phyloP scores from a whole-genome alignment of 2,888 invertebrate genomes.

The Callosobruchus maculatus region DNA sequence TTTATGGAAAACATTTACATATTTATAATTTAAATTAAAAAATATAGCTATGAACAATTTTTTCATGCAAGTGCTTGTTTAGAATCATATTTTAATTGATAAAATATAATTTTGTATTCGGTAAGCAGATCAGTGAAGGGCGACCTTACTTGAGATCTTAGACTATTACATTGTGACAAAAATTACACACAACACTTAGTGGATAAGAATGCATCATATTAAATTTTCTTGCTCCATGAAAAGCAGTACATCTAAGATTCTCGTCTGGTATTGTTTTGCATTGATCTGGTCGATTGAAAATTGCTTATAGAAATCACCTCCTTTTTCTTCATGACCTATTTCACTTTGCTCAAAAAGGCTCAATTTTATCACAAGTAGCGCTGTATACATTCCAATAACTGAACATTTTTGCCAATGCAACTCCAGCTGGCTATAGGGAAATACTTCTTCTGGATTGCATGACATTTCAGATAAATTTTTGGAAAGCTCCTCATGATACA shows the following conservation, averaged over 20 bases:
- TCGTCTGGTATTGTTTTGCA: background rate
- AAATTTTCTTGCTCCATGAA: background rate
- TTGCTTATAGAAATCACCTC: background rate
- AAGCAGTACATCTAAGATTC: background rate
- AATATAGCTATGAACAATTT: too few relatives aligned
- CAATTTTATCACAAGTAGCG: background rate
- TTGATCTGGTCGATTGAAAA: background rate
- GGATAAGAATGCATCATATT: background rate
- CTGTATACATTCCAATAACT: background rate
- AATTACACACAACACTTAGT: too few relatives aligned
- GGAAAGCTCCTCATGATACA: conserved; percentile 33
- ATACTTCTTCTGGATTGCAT: conserved; percentile 28
- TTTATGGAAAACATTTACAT: too few relatives aligned
- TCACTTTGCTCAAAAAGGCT: background rate
- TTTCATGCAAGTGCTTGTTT: too few relatives aligned
- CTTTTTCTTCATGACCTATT: background rate
- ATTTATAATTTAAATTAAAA: too few relatives aligned
- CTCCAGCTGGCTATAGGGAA: conserved; percentile 18
- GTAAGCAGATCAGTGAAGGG: too few relatives aligned
- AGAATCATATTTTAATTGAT: too few relatives aligned
- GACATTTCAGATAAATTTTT: conserved; percentile 23
- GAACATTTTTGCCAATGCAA: background rate
- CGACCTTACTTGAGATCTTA: too few relatives aligned
- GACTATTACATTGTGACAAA: too few relatives aligned
- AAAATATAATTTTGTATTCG: too few relatives aligned